Evolutionary conservation across 2,113 vertebrate genomes (phyloP).

Genomic region (Neomonachus schauinslandi): DNA sequence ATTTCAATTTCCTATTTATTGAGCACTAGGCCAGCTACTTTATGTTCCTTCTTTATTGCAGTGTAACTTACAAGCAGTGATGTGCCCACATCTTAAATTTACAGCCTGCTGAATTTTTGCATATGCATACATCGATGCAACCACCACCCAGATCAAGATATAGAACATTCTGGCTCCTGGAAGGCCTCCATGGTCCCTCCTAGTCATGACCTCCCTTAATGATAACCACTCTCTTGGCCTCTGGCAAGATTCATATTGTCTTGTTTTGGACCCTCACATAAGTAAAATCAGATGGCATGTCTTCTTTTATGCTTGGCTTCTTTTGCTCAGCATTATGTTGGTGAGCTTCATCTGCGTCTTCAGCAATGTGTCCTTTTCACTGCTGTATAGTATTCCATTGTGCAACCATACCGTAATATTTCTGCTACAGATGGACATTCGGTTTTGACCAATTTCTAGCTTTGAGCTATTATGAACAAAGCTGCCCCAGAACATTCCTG

Average conservation of each 20-base stretch:
- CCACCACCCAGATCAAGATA: background rate
- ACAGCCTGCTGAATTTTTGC: background rate
- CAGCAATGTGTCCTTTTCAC: background rate
- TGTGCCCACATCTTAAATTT: background rate
- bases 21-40: background rate
- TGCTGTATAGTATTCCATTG: background rate
- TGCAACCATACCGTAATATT: background rate
- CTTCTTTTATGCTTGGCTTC: background rate
- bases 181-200: background rate
- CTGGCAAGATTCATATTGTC: background rate
- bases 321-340: background rate
- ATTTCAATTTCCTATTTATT: fast-evolving
- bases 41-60: background rate
- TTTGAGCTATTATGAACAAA: background rate
- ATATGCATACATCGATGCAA: background rate
- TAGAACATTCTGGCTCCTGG: background rate
- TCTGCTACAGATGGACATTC: background rate
- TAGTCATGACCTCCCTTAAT: background rate
- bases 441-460: background rate
- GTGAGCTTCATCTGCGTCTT: background rate
- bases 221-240: background rate
- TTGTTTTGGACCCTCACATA: background rate
- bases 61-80: background rate
- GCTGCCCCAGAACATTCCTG: background rate
- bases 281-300: background rate